Percentiles rank a stretch among this genome's conserved stretches.
Evolutionary conservation across 2,113 vertebrate genomes (phyloP).

Genomic region (Zosterops borbonicus): DNA sequence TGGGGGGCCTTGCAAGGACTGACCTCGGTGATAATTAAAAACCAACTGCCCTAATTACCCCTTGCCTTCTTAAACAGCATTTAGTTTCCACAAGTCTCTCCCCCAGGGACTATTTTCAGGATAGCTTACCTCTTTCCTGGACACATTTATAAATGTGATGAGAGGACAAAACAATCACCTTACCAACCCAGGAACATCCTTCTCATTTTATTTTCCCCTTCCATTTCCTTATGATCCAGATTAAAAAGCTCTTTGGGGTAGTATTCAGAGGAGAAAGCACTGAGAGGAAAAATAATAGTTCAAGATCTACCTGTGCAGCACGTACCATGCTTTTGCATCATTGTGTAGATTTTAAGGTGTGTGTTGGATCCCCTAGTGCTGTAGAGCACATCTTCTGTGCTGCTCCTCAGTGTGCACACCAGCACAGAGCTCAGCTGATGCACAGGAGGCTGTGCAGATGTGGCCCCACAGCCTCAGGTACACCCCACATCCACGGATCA

Average conservation of each 20-base stretch:
- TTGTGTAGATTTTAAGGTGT: neutral
- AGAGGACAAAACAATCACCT: neutral
- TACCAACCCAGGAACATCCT: neutral
- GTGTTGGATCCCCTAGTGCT: neutral
- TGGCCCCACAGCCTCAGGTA: neutral
- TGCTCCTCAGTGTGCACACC: neutral
- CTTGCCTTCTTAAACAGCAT: neutral
- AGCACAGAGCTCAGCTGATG: neutral
- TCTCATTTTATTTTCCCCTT: neutral
- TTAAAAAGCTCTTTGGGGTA: neutral
- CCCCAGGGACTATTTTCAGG: neutral
- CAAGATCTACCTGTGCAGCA: neutral
- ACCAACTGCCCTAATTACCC: conserved; percentile 3
- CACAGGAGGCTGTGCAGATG: accelerated
- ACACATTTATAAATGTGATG: neutral
- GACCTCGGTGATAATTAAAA: conserved; percentile 27
- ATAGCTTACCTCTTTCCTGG: neutral
- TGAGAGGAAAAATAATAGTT: neutral
- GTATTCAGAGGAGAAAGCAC: neutral
- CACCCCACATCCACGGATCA: accelerated
- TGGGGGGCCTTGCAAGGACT: neutral
- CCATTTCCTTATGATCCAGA: neutral
- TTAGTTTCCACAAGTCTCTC: neutral
- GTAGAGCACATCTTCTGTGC: neutral
- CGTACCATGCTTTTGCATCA: accelerated